Base-by-base conservation (phyloP, 1,140 invertebrate genomes). In the Patella vulgata region DNA sequence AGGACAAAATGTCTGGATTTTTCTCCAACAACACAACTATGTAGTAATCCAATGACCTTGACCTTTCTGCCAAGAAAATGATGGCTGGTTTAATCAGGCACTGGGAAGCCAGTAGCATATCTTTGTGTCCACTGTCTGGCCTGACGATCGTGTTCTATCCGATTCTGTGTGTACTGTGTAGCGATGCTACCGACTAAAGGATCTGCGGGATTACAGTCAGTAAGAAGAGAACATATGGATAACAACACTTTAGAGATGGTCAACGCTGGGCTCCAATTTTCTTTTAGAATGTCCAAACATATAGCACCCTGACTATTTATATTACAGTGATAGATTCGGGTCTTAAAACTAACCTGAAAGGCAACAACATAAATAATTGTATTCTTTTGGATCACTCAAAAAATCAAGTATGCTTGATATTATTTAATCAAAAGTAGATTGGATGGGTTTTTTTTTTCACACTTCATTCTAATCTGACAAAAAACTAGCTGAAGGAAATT, bases 51-150 rank as follows among this genome's bases (percentile, higher is more conserved):
- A n/a, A n/a, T n/a, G n/a, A n/a, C n/a, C n/a, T n/a, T n/a, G n/a
- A n/a, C n/a, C n/a, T n/a, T n/a, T n/a, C n/a, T n/a, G n/a, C n/a
- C n/a, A n/a, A n/a, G n/a, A n/a, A n/a, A n/a, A n/a, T n/a, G n/a
- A n/a, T n/a, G n/a, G n/a, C n/a, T n/a, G n/a, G n/a, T n/a, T 36
- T 5, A 36, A 36, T 36, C 33, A 8, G 33, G 33, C 33, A 36
- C 33, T 36, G 33, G 33, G 33, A 71, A 53, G 61, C 92, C 96
- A 88, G 94, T 95, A 59, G 95, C 94, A 84, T 96, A 99, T 76
- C 96, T 90, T 85, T 98, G 98, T 74, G 96, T 99, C 97, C 97
- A 99, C 69, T 97, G 90, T 81, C 96, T 90, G 67, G 97, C 97
- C 84, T 96, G 96, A 81, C 95, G 91, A 87, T 99, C 97, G 80